These are phyloP conservation scores for Andricus grossulariae DNA, from an alignment of 1,140 invertebrate species.

Conservation along the genomic window DNA sequence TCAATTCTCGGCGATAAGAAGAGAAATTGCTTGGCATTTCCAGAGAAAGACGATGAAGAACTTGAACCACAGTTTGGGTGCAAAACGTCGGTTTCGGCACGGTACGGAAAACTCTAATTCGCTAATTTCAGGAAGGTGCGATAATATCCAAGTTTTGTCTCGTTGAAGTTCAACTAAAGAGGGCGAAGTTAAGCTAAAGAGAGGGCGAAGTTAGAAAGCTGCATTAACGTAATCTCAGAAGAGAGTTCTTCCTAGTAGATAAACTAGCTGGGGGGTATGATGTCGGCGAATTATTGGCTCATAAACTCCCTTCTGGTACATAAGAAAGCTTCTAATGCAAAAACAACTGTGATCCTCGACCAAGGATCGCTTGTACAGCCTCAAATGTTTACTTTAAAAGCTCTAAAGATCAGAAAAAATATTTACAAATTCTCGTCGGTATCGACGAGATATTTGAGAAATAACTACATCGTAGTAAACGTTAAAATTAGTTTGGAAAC, in stretches of 20 bases:
- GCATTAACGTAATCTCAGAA: constrained; percentile 1
- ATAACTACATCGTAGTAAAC: no score
- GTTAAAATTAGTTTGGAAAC: no score
- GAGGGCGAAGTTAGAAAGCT: background rate
- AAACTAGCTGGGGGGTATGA: background rate
- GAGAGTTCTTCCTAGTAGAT: background rate
- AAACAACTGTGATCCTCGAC: background rate
- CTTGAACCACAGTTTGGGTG: background rate
- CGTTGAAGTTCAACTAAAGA: background rate
- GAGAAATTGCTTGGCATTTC: background rate
- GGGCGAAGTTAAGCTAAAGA: background rate
- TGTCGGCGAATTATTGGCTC: constrained; percentile 28
- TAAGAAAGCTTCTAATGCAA: constrained; percentile 32
- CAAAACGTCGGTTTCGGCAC: background rate
- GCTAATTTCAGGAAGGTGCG: background rate
- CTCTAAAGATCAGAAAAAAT: no score
- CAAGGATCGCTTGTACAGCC: no score
- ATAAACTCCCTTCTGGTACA: constrained; percentile 31
- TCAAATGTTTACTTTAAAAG: no score
- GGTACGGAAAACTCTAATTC: background rate
- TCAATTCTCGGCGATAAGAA: background rate
- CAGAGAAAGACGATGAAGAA: background rate
- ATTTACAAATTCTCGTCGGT: no score
- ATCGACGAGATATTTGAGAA: no score
- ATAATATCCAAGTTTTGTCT: constrained; percentile 11